A percentile compares a stretch with the other conserved stretches of the same genome.
These are phyloP conservation scores for Neelides folsomi DNA, from an alignment of 2,888 invertebrate genomes.

Conservation along the genomic window DNA sequence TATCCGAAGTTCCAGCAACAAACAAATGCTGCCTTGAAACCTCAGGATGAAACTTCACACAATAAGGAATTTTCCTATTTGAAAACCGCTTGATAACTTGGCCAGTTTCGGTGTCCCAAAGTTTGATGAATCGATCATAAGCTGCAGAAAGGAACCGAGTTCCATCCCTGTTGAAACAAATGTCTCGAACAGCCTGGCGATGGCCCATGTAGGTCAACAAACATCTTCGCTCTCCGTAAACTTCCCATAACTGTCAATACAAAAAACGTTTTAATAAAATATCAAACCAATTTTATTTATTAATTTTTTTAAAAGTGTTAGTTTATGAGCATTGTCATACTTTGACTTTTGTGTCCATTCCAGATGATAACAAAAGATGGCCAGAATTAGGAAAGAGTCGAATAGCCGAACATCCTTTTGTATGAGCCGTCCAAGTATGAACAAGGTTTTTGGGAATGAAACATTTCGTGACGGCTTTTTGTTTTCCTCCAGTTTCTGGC, in stretches of 20 bases:
- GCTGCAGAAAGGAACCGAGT: conserved; percentile 84
- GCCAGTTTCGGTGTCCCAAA: conserved; percentile 99
- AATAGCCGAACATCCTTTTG: conserved; percentile 86
- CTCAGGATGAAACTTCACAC: conserved; percentile 95
- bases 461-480: conserved; percentile 72
- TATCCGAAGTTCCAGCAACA: conserved; percentile 96
- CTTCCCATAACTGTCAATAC: conserved; percentile 75
- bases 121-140: conserved; percentile 91
- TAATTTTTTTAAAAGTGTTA: too few relatives aligned
- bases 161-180: conserved; percentile 89
- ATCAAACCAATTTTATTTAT: conserved; percentile 5
- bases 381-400: conserved; percentile 90
- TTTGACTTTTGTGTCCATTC: conserved; percentile 95
- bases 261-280: conserved; percentile 23
- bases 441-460: conserved; percentile 92
- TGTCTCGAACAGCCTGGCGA: conserved; percentile 87
- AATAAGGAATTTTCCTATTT: conserved; percentile 93
- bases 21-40: conserved; percentile 93
- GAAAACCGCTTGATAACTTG: conserved; percentile 74
- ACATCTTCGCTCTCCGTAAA: conserved; percentile 85
- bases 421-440: conserved; percentile 94
- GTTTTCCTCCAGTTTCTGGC: conserved; percentile 78
- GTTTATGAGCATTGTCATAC: too few relatives aligned
- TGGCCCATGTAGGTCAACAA: conserved; percentile 92
- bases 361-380: conserved; percentile 84